Percentiles rank a stretch among this genome's conserved stretches.
Evolutionary conservation across 2,113 vertebrate genomes (phyloP).

Genomic region (Castor canadensis): DNA sequence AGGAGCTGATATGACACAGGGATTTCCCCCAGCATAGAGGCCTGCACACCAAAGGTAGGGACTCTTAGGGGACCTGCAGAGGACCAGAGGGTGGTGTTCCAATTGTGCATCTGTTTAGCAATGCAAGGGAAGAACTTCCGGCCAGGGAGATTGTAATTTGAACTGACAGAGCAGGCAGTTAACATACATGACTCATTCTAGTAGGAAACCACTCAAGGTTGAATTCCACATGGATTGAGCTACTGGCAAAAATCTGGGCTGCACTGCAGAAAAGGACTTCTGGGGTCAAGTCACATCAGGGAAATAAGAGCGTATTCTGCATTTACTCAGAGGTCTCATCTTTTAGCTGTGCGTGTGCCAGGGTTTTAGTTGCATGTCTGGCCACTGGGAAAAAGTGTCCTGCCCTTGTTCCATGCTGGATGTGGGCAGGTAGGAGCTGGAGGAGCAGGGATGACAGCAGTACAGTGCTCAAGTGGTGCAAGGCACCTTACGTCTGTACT

Average conservation of each 20-base stretch:
- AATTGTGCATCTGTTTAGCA: not conserved
- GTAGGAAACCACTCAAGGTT: not conserved
- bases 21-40: not conserved
- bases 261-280: not conserved
- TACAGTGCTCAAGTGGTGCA: not conserved
- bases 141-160: not conserved
- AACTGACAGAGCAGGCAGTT: not conserved
- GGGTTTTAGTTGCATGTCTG: rapidly evolving
- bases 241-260: not conserved
- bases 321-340: rapidly evolving
- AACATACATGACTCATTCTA: not conserved
- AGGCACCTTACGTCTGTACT: no score
- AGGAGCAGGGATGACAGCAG: rapidly evolving
- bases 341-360: rapidly evolving
- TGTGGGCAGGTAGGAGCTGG: not conserved
- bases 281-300: not conserved
- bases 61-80: rapidly evolving
- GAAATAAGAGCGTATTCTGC: not conserved
- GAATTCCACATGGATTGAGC: not conserved
- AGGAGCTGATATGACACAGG: not conserved
- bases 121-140: not conserved
- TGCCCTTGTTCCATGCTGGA: not conserved
- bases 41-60: not conserved
- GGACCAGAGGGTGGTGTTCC: rapidly evolving
- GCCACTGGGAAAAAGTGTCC: rapidly evolving